Evolutionary conservation across 2,888 invertebrate genomes (phyloP), one percentile per base, ranked within the genome.

Genomic region (Drosophila pseudotakahashii): DNA sequence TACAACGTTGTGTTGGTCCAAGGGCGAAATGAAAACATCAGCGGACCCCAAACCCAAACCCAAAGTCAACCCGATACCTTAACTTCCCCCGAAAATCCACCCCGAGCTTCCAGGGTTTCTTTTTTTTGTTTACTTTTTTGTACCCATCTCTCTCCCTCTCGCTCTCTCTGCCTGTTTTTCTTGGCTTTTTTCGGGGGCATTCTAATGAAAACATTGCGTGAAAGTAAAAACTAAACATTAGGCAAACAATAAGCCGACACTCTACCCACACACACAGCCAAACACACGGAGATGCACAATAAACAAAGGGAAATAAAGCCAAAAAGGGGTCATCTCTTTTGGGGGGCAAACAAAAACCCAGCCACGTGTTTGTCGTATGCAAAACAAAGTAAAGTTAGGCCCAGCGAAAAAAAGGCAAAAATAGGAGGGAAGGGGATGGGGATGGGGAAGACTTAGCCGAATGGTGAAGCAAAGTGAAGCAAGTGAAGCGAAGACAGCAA

Each of bases 171-270:
- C 16, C 37, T 23, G 19, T 14, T 14, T 7, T 44, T 44, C 11
- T 45, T 51, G 60, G 48, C 41, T 53, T 57, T 52, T 26, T 45
- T 47, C 52, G 34, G 19, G n/a, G 16, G 44, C 73, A 74, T 85
- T 85, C 76, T 82, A 81, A 81, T 81, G 76, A 81, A 81, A 81
- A 85, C 81, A 82, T 81, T 81, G 85, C 81, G 80, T 81, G 81
- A 85, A 81, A 85, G 81, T 81, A 85, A 81, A 85, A 85, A 71
- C 72, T 71, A 79, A 85, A 81, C 85, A 81, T 85, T 79, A 82
- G 55, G 76, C 80, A 82, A 79, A 81, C 85, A 84, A 68, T 74
- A 77, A 69, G 60, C 54, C 44, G 54, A 36, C 68, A 75, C 51
- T 39, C 69, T 19, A 19, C 19, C 30, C 50, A 32, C 45, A 45